phyloP scores from a whole-genome alignment of 2,113 vertebrate species.

The Eretmochelys imbricata region DNA sequence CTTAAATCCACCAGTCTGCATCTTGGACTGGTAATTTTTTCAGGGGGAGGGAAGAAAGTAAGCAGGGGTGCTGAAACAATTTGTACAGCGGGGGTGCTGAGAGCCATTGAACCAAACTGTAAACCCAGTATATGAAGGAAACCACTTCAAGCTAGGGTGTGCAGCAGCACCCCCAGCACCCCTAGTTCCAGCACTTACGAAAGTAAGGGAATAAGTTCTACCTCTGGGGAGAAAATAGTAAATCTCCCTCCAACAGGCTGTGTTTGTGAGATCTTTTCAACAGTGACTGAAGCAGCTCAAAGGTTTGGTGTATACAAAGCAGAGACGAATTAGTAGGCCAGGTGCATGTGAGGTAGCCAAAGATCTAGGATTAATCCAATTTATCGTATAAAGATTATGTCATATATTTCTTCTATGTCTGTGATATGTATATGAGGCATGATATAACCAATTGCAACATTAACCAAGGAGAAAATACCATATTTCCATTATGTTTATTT shows the following conservation, averaged over 20 bases:
- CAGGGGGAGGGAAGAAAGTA: constrained; percentile 28
- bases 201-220: constrained; percentile 38
- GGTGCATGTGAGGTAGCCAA: background rate
- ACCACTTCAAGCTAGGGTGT: no score
- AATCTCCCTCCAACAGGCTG: constrained; percentile 22
- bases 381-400: background rate
- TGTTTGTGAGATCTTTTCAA: constrained; percentile 26
- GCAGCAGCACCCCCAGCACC: no score
- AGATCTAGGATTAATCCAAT: background rate
- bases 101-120: no score
- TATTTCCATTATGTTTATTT: background rate
- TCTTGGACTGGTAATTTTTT: constrained; percentile 54
- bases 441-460: background rate
- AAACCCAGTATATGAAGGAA: no score
- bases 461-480: background rate
- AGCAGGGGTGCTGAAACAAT: no score
- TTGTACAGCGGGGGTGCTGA: no score
- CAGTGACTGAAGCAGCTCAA: background rate
- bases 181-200: background rate
- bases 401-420: background rate
- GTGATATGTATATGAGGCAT: background rate
- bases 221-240: constrained; percentile 37
- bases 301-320: background rate
- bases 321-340: background rate
- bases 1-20: constrained; percentile 36